Base-by-base conservation (phyloP, 2,888 invertebrate genomes). In the Andrena camellia region DNA sequence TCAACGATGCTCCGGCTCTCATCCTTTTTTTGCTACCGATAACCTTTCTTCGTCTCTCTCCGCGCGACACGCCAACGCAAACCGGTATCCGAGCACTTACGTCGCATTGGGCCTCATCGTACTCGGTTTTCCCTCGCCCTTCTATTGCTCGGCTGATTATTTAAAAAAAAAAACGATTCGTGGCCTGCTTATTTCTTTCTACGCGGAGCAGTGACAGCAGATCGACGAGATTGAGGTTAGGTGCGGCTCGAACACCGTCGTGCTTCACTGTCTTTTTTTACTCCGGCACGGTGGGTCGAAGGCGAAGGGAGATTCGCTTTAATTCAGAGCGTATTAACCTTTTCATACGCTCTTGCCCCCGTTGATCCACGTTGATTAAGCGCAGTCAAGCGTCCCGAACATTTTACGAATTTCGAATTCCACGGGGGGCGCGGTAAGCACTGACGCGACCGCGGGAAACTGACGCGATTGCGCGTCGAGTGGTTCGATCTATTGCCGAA, bases 271-370 rank as follows among this genome's bases (percentile, higher is more conserved):
- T 69, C 26, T 74, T 50, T 48, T 66, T 71, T 73, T 76, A 71
- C 72, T 74, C 74, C 77, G 62, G 52, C 70, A 50, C 72, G 6
- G 52, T 13, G 2, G 52, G 29, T 60, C 57, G 48, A 33, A 10
- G 35, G 42, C 52, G 68, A 64, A 74, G 71, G 68, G 74, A 68
- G 60, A 70, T 76, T 54, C 77, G 69, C 81, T 84, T 84, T 88
- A 90, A 88, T 89, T 88, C 74, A 72, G 83, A 77, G 70, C 81
- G 79, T 90, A 88, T 90, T 89, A 89, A 90, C 86, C 88, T 85
- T 81, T 75, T 80, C 69, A 68, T 75, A 67, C 77, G 68, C 76
- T 86, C 84, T 70, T 85, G 83, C 81, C 86, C 87, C 84, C 85
- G 76, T 83, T 84, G 83, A 87, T 78, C 86, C 80, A 60, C 62